Conservation (phyloP, 2,888 invertebrate species). For the Drosophila mulleri region DNA sequence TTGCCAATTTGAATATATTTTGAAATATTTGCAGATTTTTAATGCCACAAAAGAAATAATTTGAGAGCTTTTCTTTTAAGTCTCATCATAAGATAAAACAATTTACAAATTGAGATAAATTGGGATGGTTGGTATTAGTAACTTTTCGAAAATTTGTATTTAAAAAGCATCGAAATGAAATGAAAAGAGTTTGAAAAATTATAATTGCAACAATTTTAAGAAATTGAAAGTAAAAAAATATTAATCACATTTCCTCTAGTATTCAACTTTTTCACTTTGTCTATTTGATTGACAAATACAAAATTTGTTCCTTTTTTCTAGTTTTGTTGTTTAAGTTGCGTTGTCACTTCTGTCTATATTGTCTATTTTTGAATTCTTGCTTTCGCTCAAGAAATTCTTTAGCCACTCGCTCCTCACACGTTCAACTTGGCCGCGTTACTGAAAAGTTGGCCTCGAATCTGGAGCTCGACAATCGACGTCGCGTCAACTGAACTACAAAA, state of each 20-base stretch:
- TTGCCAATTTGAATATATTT: neutral
- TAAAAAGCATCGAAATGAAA: too few relatives aligned
- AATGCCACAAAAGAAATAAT: neutral
- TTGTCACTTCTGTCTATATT: neutral
- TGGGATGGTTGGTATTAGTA: too few relatives aligned
- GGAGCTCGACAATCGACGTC: constrained; percentile 17
- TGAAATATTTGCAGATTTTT: neutral
- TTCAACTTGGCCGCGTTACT: constrained; percentile 48
- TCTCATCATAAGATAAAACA: neutral
- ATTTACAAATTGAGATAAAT: neutral
- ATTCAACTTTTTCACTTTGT: neutral
- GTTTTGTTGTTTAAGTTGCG: too few relatives aligned
- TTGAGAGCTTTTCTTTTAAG: neutral
- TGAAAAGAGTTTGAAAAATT: too few relatives aligned
- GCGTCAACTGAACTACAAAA: constrained; percentile 26
- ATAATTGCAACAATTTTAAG: too few relatives aligned
- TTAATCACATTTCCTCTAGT: neutral
- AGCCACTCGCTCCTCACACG: constrained; percentile 38
- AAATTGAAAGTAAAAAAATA: too few relatives aligned
- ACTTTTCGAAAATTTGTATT: too few relatives aligned
- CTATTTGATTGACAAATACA: neutral
- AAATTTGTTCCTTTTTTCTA: neutral
- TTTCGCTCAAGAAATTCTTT: neutral
- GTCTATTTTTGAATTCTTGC: constrained; percentile 7
- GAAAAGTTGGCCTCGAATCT: constrained; percentile 28